Evolutionary conservation across 2,888 invertebrate genomes (phyloP), one percentile per base, ranked within the genome.

Genomic region (Encarsia formosa): DNA sequence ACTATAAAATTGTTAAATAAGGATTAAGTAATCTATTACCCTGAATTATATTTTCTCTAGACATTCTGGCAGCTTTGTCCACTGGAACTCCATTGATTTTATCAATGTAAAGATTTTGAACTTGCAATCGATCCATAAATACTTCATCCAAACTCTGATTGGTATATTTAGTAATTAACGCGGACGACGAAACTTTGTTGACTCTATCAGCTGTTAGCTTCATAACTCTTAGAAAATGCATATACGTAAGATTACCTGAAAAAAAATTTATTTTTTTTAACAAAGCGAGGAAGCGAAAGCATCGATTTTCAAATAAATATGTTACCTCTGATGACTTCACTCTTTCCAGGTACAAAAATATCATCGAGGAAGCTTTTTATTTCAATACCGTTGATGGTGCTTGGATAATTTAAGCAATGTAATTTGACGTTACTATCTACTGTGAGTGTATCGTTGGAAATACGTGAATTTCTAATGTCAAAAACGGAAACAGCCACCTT

Each of bases 311-410:
- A 40, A n/a, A 5, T 15, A 20, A 19, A 22, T 35, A 16, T 8
- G 5, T 22, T 62, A 68, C 70, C 68, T 59, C 49, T 57, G 15
- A 70, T 68, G 4, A 29, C 45, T 41, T 69, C 65, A 20, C 50
- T 60, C 9, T 40, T 26, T 15, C 60, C 61, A 5, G 58, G n/a
- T 13, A 68, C 44, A 35, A 68, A 69, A 2, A 67, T 6, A 43
- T 65, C 49, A 9, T 52, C 18, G 4, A 65, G 43, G 18, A 68
- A 61, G 23, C 51, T 16, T 6, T 53, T 23, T 3, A 70, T 4
- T 35, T 61, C 22, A 4, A 61, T 22, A 2, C 52, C 54, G 23
- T 71, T 66, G 4, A 71, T 37, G 9, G 15, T 39, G 6, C 49
- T 35, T 2, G 49, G 39, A 13, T 55, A 8, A 5, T 18, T 60